Percentiles rank a stretch among this genome's conserved stretches.
These are phyloP conservation scores for Ginglymostoma cirratum DNA, from an alignment of 2,113 vertebrate genomes.

Conservation along the genomic window DNA sequence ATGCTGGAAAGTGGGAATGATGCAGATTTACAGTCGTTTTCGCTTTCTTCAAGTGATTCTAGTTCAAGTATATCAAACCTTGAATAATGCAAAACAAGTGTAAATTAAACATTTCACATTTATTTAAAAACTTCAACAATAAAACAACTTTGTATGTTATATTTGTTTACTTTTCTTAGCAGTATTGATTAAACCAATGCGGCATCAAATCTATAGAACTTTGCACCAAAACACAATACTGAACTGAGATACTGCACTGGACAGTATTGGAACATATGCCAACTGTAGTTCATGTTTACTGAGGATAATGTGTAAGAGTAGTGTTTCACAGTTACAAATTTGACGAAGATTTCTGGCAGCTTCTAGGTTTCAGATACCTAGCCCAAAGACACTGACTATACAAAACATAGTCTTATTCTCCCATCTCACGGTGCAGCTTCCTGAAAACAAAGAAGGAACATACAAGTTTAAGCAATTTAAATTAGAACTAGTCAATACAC, in stretches of 20 bases:
- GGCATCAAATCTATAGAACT: background rate
- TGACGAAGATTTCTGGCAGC: background rate
- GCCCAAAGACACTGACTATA: slow-evolving; percentile 80
- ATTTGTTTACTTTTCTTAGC: background rate
- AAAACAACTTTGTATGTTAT: background rate
- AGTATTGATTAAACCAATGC: background rate
- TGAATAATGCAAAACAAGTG: background rate
- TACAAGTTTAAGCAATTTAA: background rate
- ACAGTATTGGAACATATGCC: background rate
- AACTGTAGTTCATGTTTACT: background rate
- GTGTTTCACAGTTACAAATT: background rate
- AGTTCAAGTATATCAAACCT: background rate
- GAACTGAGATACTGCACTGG: background rate
- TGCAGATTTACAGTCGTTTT: no score
- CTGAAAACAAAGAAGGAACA: slow-evolving; percentile 50
- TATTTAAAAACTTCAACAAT: slow-evolving; percentile 1
- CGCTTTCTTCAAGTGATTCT: no score
- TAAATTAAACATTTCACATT: background rate
- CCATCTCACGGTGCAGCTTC: slow-evolving; percentile 83
- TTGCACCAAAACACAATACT: background rate
- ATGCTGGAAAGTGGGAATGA: no score
- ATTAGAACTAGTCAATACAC: background rate
- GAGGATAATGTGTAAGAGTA: background rate
- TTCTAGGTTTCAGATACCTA: slow-evolving; percentile 62
- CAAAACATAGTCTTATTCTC: slow-evolving; percentile 93